Evolutionary conservation across 2,797 vertebrate genomes (phyloP).

Genomic region (Gymnothorax reevesii): DNA sequence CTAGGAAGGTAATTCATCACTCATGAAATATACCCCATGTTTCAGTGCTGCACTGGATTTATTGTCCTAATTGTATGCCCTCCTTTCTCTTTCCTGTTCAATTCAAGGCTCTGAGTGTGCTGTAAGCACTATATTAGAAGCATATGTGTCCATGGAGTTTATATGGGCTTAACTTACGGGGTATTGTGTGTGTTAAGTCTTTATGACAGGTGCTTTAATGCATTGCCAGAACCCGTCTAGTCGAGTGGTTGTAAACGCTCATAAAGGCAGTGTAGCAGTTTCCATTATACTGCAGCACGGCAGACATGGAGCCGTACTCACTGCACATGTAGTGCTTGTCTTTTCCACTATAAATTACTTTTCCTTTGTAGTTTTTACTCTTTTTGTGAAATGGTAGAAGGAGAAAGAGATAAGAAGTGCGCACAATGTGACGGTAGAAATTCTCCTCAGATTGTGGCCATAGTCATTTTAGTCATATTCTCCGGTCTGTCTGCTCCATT

Average conservation of each 20-base stretch:
- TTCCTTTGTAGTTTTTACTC: neutral
- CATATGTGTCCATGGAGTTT: neutral
- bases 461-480: neutral
- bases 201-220: conserved; percentile 1
- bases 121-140: neutral
- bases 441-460: neutral
- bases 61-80: neutral
- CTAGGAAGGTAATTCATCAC: conserved; percentile 82
- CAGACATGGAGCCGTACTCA: neutral
- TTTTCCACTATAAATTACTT: neutral
- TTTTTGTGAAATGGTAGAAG: neutral
- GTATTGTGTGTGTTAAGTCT: neutral
- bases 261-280: conserved; percentile 12
- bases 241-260: neutral
- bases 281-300: neutral
- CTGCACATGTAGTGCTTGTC: neutral
- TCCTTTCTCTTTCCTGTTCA: neutral
- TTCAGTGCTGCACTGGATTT: neutral
- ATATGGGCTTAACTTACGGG: neutral
- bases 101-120: neutral
- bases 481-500: neutral
- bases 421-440: conserved; percentile 1
- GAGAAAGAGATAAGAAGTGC: conserved; percentile 16
- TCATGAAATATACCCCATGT: neutral
- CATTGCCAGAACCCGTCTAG: neutral